Percentiles rank a stretch among this genome's conserved stretches.
Evolutionary conservation across 2,797 vertebrate genomes (phyloP).

Genomic region (Ibycter americanus): DNA sequence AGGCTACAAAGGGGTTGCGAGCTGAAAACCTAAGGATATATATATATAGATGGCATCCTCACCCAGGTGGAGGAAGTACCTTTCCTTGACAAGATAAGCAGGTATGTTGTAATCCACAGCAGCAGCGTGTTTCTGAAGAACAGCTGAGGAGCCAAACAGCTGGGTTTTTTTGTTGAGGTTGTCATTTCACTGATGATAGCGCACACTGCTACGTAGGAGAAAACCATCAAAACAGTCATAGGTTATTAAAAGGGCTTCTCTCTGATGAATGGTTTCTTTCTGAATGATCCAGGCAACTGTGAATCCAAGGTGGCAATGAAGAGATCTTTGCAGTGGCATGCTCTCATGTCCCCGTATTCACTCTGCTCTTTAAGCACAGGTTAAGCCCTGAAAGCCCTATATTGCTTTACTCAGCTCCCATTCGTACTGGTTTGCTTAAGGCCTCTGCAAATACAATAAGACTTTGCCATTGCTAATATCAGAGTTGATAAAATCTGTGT

Average conservation of each 20-base stretch:
- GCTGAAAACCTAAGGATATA: background rate
- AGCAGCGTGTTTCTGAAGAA: background rate
- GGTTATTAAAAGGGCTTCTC: background rate
- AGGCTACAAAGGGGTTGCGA: background rate
- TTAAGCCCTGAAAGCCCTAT: background rate
- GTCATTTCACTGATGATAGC: background rate
- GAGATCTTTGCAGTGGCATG: accelerated
- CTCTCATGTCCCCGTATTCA: background rate
- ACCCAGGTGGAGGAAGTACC: background rate
- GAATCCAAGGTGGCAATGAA: background rate
- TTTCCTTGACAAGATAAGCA: conserved; percentile 12
- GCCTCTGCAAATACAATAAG: background rate
- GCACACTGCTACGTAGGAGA: accelerated
- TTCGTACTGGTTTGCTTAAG: background rate
- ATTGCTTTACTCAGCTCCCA: background rate
- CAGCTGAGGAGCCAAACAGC: background rate
- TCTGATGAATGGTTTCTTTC: background rate
- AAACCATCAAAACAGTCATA: background rate
- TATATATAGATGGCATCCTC: background rate
- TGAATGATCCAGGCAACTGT: background rate
- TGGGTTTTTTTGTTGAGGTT: background rate
- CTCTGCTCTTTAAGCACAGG: background rate
- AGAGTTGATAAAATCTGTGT: conserved; percentile 1
- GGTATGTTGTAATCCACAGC: background rate
- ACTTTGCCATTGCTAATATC: background rate